A percentile compares a stretch with the other conserved stretches of the same genome.
phyloP scores from a whole-genome alignment of 2,888 invertebrate genomes.

The Troilus luridus region DNA sequence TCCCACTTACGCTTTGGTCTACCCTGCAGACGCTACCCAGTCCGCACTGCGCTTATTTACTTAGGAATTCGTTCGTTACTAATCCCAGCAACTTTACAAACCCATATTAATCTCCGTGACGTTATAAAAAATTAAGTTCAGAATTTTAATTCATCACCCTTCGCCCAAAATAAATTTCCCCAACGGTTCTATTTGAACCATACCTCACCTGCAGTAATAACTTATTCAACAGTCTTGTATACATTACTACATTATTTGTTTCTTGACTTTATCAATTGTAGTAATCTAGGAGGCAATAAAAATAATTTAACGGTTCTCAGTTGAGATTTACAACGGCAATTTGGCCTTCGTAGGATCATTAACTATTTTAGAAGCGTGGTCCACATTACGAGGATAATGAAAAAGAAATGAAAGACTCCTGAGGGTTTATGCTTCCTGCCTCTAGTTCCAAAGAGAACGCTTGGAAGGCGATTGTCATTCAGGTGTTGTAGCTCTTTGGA shows the following conservation, averaged over 20 bases:
- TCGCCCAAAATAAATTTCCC: no score
- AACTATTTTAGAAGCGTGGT: neutral
- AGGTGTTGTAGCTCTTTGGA: neutral
- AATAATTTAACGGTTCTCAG: neutral
- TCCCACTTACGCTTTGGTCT: no score
- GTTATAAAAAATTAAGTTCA: no score
- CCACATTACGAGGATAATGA: conserved; percentile 36
- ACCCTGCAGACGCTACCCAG: no score
- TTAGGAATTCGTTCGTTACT: no score
- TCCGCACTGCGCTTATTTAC: no score
- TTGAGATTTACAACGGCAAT: neutral
- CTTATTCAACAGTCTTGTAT: no score
- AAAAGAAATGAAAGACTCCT: conserved; percentile 31
- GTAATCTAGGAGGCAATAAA: neutral
- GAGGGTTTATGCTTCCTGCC: conserved; percentile 40
- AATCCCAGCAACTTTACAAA: no score
- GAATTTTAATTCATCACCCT: no score
- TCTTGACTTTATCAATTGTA: neutral
- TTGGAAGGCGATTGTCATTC: neutral
- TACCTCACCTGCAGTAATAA: no score
- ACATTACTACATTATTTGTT: neutral
- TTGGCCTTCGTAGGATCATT: neutral
- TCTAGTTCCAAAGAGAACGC: neutral
- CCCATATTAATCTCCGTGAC: no score
- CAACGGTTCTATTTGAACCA: no score